phyloP scores from a whole-genome alignment of 2,888 invertebrate genomes.

The Silvanus unidentatus region DNA sequence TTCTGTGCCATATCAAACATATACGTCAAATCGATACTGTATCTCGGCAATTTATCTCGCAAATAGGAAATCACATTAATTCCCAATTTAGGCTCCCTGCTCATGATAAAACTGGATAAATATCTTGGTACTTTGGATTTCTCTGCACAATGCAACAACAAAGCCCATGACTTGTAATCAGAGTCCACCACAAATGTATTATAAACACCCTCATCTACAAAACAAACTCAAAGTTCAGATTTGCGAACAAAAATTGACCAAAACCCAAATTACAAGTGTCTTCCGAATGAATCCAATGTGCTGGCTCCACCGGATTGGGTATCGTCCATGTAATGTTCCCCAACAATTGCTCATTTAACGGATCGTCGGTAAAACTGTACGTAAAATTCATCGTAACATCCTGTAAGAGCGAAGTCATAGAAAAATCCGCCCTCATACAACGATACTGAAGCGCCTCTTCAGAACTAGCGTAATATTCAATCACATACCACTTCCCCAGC shows the following conservation, averaged over 20 bases:
- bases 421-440: slow-evolving; percentile 76
- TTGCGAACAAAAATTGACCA: not conserved
- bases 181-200: slow-evolving; percentile 83
- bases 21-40: slow-evolving; percentile 79
- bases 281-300: slow-evolving; percentile 84
- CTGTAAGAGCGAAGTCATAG: slow-evolving; percentile 50
- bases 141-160: slow-evolving; percentile 81
- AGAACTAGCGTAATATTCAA: slow-evolving; percentile 84
- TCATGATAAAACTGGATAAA: slow-evolving; percentile 76
- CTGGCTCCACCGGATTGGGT: slow-evolving; percentile 64
- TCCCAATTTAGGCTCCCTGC: slow-evolving; percentile 55
- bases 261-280: slow-evolving; percentile 60
- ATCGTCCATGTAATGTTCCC: slow-evolving; percentile 86
- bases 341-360: slow-evolving; percentile 68
- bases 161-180: slow-evolving; percentile 76
- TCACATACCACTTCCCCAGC: slow-evolving; percentile 78
- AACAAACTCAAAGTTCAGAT: not conserved
- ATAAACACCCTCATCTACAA: slow-evolving; percentile 78
- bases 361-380: slow-evolving; percentile 80
- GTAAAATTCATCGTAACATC: slow-evolving; percentile 85
- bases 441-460: slow-evolving; percentile 80
- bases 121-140: slow-evolving; percentile 72
- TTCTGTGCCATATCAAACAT: slow-evolving; percentile 77
- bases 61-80: slow-evolving; percentile 69
- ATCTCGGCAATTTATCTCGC: slow-evolving; percentile 70